Base-by-base conservation (phyloP, 53 echinoderm and acorn worm genomes). In the Henricia sp. region DNA sequence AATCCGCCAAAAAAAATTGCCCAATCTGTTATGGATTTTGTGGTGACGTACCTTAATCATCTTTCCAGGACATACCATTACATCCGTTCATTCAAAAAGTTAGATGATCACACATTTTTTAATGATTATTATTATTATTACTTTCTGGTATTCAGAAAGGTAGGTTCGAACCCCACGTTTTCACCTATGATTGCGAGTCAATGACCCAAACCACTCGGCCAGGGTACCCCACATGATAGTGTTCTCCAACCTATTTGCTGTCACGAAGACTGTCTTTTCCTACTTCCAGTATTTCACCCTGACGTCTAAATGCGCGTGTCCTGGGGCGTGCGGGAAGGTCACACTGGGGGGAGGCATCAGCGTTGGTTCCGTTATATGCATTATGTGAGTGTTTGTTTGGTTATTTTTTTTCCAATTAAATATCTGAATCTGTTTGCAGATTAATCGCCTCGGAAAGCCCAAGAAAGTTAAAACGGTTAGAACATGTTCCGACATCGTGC, bases 281-380 rank as follows among this genome's bases (percentile, higher is more conserved):
- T 39, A 14, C 36, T 67, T 52, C 23, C 70, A 84, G 84, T 53
- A 84, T 38, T 69, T 52, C 24, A 52, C 35, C 3, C 1, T 84
- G 25, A 84, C 71, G 30, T 69, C 69, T 1, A 24, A 51, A 4
- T 84, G 84, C 37, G 84, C 84, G 17, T 84, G 84, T 84, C 54
- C 84, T 24, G 84, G 53, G 37, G 68, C 20, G 6, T 84, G 84
- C 37, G 26, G 48, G 39, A 23, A 24, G 17, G 5, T 38, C 6
- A 48, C 69, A 0, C 19, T 38, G 17, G 29, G 24, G 24, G 32
- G 21, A 21, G 75, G 86, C 8, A 25, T 77, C 5, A 77, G 87
- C 56, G 13, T 52, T 39, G 78, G 87, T 6, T 74, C 66, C 26
- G 44, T 87, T 28, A 26, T 77, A 37, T 87, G 87, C 56, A 87